Evolutionary conservation across 2,888 invertebrate genomes (phyloP).

Genomic region (Lacanobia oleracea): DNA sequence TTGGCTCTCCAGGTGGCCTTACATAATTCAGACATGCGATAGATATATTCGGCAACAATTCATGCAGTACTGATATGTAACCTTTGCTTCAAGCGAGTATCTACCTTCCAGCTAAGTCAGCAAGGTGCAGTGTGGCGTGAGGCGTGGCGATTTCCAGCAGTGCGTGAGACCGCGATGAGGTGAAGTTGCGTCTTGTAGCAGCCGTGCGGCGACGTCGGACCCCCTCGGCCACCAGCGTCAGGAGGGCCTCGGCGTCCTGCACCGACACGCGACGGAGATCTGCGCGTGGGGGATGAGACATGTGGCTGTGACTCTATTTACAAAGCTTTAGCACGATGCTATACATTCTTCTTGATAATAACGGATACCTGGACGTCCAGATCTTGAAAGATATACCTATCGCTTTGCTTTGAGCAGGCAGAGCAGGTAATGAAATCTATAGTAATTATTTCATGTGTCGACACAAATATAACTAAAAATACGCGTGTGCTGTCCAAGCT

Average conservation of each 20-base stretch:
- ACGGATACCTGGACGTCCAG: neutral
- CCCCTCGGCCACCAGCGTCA: conserved; percentile 91
- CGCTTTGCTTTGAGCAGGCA: neutral
- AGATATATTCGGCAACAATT: too few relatives aligned
- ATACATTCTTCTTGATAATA: neutral
- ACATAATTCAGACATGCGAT: neutral
- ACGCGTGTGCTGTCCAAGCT: neutral
- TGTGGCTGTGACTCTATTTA: neutral
- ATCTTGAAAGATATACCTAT: neutral
- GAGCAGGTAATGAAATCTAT: neutral
- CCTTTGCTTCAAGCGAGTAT: neutral
- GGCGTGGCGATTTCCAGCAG: conserved; percentile 92
- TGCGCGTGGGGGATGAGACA: conserved; percentile 69
- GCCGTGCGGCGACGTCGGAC: conserved; percentile 92
- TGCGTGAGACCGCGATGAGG: conserved; percentile 94
- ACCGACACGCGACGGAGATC: conserved; percentile 92
- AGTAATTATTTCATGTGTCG: neutral
- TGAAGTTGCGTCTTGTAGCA: conserved; percentile 93
- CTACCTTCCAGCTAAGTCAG: conserved; percentile 88
- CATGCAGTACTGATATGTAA: too few relatives aligned
- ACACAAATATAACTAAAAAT: neutral
- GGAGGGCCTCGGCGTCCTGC: conserved; percentile 88
- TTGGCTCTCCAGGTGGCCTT: neutral
- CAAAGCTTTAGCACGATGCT: neutral
- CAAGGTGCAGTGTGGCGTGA: conserved; percentile 91